Evolutionary conservation across 2,113 vertebrate species (phyloP), one percentile per base, ranked within the genome.

Genomic region (Mystacornis crossleyi): DNA sequence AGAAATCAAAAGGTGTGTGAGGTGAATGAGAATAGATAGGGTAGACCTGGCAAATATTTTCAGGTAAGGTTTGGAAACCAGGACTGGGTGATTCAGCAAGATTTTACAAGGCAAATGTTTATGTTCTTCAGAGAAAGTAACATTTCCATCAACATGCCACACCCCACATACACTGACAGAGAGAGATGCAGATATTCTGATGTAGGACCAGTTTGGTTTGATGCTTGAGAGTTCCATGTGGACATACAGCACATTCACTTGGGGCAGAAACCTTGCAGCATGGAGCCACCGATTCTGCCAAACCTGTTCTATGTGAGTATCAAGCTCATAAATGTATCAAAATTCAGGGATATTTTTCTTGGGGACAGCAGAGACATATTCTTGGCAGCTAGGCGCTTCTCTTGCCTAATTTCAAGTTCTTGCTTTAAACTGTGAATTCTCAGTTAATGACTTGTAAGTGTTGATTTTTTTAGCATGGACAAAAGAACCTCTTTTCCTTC

Each of bases 281-380:
- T 28, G 28, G 38, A 85, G 62, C 45, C 0, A 0, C 54, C 47
- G 89, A 36, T 31, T 82, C 85, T 83, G 82, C 51, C 50, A 95
- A 75, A 77, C 90, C 88, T 89, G 29, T 86, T 69, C 55, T 77
- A 15, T 29, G 9, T 66, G 51, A 93, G 33, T 73, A 83, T 92
- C 7, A 0, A 86, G 67, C 75, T 96, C 69, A 70, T 90, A 93
- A 94, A 71, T 86, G 53, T 79, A 95, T 89, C 82, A 92, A 90
- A 96, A 93, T 83, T 92, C 81, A 95, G 33, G 31, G 38, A 81
- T 92, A 78, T 93, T 96, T 95, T 94, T 94, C 92, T 88, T 73
- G 51, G 60, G 88, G 90, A 92, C 58, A 89, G 60, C 55, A 66
- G 61, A 92, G 90, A 85, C 62, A 66, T 93, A 70, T 94, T 94